Evolutionary conservation across 2,888 invertebrate genomes (phyloP).

Genomic region (Tethea ocularis): DNA sequence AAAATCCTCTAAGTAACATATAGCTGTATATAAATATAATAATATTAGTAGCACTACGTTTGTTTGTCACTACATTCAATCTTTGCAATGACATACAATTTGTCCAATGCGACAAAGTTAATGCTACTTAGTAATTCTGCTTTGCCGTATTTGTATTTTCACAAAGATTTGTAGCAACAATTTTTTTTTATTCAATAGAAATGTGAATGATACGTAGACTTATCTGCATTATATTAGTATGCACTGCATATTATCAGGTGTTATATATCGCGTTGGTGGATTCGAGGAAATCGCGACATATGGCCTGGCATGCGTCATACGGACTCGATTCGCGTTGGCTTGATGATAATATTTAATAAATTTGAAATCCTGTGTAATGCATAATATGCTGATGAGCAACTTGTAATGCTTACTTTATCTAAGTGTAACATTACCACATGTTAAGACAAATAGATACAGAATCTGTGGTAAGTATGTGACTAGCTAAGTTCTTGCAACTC

Average conservation of each 20-base stretch:
- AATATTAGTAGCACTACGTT: neutral
- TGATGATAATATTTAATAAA: constrained; percentile 14
- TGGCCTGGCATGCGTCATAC: constrained; percentile 72
- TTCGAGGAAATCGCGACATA: constrained; percentile 78
- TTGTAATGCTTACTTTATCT: neutral
- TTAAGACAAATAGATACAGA: neutral
- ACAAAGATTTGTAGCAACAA: neutral
- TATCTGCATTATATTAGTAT: constrained; percentile 23
- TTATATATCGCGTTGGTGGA: constrained; percentile 56
- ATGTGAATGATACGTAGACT: neutral
- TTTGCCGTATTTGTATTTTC: neutral
- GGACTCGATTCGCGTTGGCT: constrained; percentile 21
- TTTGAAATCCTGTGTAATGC: neutral
- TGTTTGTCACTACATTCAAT: neutral
- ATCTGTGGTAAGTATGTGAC: no score
- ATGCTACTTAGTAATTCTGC: no score
- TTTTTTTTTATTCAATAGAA: neutral
- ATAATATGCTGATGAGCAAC: neutral
- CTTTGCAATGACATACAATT: no score
- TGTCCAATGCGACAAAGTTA: no score
- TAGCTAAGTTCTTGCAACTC: neutral
- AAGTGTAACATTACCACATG: neutral
- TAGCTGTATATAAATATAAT: neutral
- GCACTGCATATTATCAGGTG: constrained; percentile 15
- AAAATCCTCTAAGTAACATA: neutral